Evolutionary conservation across 92 coral and sea anemone genomes (phyloP), one percentile per base, ranked within the genome.

Genomic region (Muricea muricata): DNA sequence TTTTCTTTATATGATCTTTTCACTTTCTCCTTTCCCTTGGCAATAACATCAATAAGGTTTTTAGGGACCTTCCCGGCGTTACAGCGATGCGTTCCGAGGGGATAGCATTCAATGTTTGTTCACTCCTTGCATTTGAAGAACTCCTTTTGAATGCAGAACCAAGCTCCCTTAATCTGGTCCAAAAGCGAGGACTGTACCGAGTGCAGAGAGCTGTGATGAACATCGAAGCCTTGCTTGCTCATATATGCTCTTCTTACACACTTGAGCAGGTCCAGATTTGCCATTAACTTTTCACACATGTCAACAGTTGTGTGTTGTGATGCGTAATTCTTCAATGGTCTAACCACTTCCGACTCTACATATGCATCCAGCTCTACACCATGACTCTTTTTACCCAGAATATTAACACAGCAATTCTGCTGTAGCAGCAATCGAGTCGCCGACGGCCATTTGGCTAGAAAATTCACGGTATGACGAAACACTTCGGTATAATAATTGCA

Each of bases 401-500:
- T 35, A 28, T 75, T 75, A 6, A 75, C 67, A 41, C 34, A 75
- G 23, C 81, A 45, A 24, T 75, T 75, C 15, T 75, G 3, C 45
- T 75, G 81, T 23, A 75, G 67, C 71, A 75, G 9, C 37, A 20
- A 4, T 30, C 81, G 3, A 1, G 81, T 75, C 25, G 29, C 63
- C 3, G 40, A 14, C 9, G 81, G 81, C 81, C 81, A 75, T 47
- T 75, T 75, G 3, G 32, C 81, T 7, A 75, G 32, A 21, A 75
- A 75, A 28, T 75, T 75, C 37, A 75, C 81, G 20, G 46, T 58
- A 23, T 75, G 81, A 13, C 81, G 81, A 41, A 75, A 75, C 3
- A 75, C 81, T 75, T 75, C 81, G 48, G 40, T 46, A 23, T 25
- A 75, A 29, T 75, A 75, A 66, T 75, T 75, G 5, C 71, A 7